Conservation (phyloP, 1,140 invertebrate species). For the Cotesia typhae region DNA sequence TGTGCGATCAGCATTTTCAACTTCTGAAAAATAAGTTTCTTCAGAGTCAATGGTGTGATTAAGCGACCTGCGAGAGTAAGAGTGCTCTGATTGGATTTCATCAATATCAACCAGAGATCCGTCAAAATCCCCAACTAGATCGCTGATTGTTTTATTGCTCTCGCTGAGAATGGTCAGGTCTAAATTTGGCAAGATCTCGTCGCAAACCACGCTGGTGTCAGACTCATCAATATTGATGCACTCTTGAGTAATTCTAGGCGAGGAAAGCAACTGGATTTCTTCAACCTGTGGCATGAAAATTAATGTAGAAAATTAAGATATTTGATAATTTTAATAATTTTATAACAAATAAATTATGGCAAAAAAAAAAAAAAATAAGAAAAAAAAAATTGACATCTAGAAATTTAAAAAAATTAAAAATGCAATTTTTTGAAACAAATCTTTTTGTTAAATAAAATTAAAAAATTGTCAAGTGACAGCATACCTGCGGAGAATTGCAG, state of each 20-base stretch:
- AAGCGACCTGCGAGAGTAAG: too few relatives aligned
- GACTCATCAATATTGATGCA: constrained; percentile 7
- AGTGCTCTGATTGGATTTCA: neutral
- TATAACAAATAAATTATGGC: too few relatives aligned
- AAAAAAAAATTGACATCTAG: too few relatives aligned
- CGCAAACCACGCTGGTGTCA: constrained; percentile 17
- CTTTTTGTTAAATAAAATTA: too few relatives aligned
- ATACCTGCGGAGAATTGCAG: neutral
- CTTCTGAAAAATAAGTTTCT: constrained; percentile 43
- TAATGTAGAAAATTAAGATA: too few relatives aligned
- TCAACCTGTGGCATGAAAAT: neutral
- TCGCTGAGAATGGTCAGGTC: constrained; percentile 23
- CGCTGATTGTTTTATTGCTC: constrained; percentile 39
- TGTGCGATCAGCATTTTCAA: neutral
- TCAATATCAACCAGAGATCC: constrained; percentile 11
- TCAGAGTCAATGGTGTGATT: constrained; percentile 38
- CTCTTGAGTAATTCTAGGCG: neutral
- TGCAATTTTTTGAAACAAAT: too few relatives aligned
- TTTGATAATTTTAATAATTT: too few relatives aligned
- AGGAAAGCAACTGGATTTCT: constrained; percentile 13
- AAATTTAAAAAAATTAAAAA: too few relatives aligned
- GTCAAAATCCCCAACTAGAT: constrained; percentile 47
- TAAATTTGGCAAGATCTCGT: neutral
- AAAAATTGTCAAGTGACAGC: too few relatives aligned
- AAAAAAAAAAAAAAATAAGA: too few relatives aligned